Percentiles rank a stretch among this genome's conserved stretches.
Evolutionary conservation across 2,888 invertebrate species (phyloP).

Genomic region (Labia minor): DNA sequence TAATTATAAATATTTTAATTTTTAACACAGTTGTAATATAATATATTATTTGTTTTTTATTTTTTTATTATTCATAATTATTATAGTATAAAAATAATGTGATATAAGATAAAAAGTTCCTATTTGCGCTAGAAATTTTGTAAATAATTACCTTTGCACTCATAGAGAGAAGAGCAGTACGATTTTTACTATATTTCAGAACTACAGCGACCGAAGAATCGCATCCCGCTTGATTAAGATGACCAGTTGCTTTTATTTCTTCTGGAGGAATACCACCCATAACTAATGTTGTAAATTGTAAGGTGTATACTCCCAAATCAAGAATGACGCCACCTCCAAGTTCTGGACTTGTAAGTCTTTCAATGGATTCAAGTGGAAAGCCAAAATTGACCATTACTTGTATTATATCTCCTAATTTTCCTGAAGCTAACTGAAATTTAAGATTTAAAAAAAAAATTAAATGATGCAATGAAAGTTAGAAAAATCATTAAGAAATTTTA

Average conservation of each 20-base stretch:
- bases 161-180: constrained; percentile 51
- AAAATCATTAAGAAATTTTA: too few relatives aligned
- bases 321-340: constrained; percentile 65
- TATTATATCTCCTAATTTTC: constrained; percentile 58
- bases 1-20: too few relatives aligned
- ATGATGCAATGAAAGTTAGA: too few relatives aligned
- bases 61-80: too few relatives aligned
- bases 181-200: constrained; percentile 50
- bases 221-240: constrained; percentile 57
- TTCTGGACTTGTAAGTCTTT: constrained; percentile 53
- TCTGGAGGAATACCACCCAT: constrained; percentile 56
- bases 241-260: constrained; percentile 55
- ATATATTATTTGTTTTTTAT: too few relatives aligned
- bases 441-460: too few relatives aligned
- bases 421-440: constrained; percentile 51
- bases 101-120: too few relatives aligned
- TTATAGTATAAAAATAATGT: too few relatives aligned
- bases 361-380: constrained; percentile 43
- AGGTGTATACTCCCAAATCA: constrained; percentile 65
- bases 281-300: constrained; percentile 60
- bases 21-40: too few relatives aligned
- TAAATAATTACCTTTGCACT: constrained; percentile 40
- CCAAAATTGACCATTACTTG: constrained; percentile 63
- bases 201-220: constrained; percentile 58
- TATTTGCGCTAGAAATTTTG: too few relatives aligned